Evolutionary conservation across 35 echinoderm and acorn worm species (phyloP), one percentile per base, ranked within the genome.

Genomic region (Ophiothrix spiculata): DNA sequence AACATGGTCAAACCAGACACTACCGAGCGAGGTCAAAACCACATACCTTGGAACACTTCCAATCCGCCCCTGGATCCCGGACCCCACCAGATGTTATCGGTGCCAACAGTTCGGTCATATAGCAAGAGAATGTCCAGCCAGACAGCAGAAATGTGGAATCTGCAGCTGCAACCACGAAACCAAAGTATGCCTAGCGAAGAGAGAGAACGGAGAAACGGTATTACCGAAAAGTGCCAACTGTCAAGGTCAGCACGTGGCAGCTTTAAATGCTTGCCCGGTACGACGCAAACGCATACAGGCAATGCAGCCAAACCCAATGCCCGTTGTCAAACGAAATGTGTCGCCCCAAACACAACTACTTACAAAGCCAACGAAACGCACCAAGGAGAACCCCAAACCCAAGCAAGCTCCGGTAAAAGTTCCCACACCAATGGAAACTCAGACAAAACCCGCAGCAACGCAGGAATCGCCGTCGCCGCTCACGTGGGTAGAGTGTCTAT

Each of bases 131-230:
- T 78, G 76, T n/a, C 12, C 3, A 4, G 11, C 33, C 76, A 39
- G 37, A 78, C 33, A 6, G 10, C 76, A 69, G 60, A 69, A 39
- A 78, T 78, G 76, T 34, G 76, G 76, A 78, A 78, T 78, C n/a
- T n/a, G n/a, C n/a, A n/a, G n/a, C n/a, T n/a, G n/a, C n/a, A n/a
- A n/a, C n/a, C 74, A 76, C 74, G 25, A n/a, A 31, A 76, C 74
- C 10, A 76, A 76, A 28, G 33, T 34, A 8, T 10, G 10, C 33
- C 10, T 76, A 4, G 10, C 8, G 33, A 76, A 76, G 29, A 34
- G 74, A 10, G 74, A 76, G 74, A 76, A 34, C 4, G 25, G 11
- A 76, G 74, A 34, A 76, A 76, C 25, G 11, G 74, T 34, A 4
- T 28, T 34, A 29, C 23, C 74, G 11, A 28, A 11, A 76, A 34